Base-by-base conservation (phyloP, 2,888 invertebrate species). In the Eupithecia inturbata region DNA sequence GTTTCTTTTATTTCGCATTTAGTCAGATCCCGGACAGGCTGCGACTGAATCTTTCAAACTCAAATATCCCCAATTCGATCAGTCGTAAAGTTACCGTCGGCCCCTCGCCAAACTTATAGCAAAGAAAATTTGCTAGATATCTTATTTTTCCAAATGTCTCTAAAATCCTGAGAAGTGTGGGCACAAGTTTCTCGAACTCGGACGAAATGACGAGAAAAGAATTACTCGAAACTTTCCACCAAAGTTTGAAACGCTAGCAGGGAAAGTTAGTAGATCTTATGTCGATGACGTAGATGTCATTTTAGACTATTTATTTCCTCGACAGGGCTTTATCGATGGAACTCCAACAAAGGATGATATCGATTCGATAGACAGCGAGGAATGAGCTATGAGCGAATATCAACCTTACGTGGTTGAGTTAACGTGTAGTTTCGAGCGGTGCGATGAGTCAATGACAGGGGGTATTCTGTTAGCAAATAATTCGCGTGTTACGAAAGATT, bases 271-370 rank as follows among this genome's bases (percentile, higher is more conserved):
- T 74, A 68, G 70, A 73, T 62, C 70, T 77, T 72, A 63, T 31
- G 28, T 33, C 69, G n/a, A 45, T 63, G 71, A 70, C 26, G 71
- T 75, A 80, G 78, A 77, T 76, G 76, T 79, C 78, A 77, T 73
- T 77, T 77, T 80, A 68, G 77, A 74, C 57, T 63, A 70, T 33
- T 28, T 68, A 71, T 71, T 22, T 67, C 60, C 66, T 70, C 62
- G 49, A 67, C 57, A 28, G 26, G 74, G 76, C 67, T 77, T 79
- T 76, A 76, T 77, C 78, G 77, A 80, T 79, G 76, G 77, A 78
- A 76, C 77, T 78, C 79, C 75, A 74, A 79, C 80, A 80, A 79
- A 78, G 79, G 77, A 75, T 79, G 79, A 80, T 80, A 80, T 80
- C 78, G 80, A 80, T 79, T 80, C 80, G 79, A 80, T 79, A 78